phyloP scores from a whole-genome alignment of 2,797 vertebrate genomes.

The Allobates femoralis region DNA sequence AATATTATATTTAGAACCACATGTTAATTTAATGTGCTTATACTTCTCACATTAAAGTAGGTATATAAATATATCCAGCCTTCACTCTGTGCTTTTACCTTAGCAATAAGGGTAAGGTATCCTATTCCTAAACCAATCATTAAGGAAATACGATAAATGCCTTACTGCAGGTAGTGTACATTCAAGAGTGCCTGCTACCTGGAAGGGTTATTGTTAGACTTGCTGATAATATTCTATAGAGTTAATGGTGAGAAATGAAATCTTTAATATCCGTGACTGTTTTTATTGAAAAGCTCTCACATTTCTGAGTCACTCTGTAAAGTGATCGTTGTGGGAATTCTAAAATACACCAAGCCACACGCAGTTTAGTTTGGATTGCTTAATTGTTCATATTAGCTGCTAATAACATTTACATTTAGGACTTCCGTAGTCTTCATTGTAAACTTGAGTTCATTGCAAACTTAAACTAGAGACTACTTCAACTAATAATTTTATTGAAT shows the following conservation, averaged over 20 bases:
- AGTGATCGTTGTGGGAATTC: constrained; percentile 33
- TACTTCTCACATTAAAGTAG: neutral
- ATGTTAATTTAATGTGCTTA: neutral
- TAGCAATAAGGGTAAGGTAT: neutral
- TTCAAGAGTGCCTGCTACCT: neutral
- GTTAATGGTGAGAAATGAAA: constrained; percentile 14
- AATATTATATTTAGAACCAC: neutral
- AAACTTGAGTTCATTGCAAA: neutral
- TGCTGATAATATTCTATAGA: neutral
- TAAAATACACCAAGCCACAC: neutral
- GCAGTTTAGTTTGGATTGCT: constrained; percentile 2
- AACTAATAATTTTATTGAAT: neutral
- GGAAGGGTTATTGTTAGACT: neutral
- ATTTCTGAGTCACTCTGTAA: constrained; percentile 39
- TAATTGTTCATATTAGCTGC: neutral
- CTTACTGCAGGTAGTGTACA: neutral
- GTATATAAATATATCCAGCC: neutral
- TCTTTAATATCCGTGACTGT: constrained; percentile 19
- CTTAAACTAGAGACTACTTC: too few relatives aligned
- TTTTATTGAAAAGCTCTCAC: constrained; percentile 24
- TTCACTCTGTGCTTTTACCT: neutral
- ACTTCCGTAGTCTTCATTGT: neutral
- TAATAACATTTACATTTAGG: neutral
- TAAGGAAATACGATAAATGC: neutral
- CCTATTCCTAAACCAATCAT: neutral